These are phyloP conservation scores for Galeruca laticollis DNA, from an alignment of 2,888 invertebrate genomes.

Conservation along the genomic window DNA sequence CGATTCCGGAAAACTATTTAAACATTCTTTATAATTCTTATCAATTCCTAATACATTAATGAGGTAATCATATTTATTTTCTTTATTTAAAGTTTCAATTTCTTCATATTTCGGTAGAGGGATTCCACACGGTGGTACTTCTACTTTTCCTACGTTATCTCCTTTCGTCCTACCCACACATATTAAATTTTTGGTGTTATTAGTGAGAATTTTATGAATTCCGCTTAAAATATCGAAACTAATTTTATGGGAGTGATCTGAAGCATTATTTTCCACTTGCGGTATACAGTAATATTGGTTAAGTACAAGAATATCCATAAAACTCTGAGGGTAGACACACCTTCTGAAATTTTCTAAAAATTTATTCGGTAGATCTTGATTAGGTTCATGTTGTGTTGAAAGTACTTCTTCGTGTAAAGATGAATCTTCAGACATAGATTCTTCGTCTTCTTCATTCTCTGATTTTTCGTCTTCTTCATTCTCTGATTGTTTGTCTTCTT, in stretches of 20 bases:
- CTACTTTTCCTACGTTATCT: constrained; percentile 47
- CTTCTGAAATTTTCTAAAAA: constrained; percentile 70
- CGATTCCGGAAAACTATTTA: constrained; percentile 69
- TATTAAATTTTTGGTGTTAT: constrained; percentile 48
- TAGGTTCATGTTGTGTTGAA: not conserved
- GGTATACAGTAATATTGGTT: constrained; percentile 75
- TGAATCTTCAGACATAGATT: not conserved
- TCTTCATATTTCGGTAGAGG: constrained; percentile 61
- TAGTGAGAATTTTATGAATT: constrained; percentile 67
- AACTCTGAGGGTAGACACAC: constrained; percentile 74
- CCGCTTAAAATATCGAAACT: constrained; percentile 74
- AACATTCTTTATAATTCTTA: constrained; percentile 51
- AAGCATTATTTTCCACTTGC: constrained; percentile 78
- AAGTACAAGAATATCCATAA: constrained; percentile 77
- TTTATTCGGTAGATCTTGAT: not conserved
- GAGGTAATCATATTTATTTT: constrained; percentile 65
- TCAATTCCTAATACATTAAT: constrained; percentile 66
- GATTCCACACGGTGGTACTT: constrained; percentile 41
- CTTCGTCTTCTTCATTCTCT: constrained; percentile 26
- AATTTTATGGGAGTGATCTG: constrained; percentile 72
- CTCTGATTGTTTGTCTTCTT: constrained; percentile 32
- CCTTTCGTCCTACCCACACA: constrained; percentile 58
- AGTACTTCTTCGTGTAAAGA: not conserved
- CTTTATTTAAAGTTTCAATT: constrained; percentile 57
- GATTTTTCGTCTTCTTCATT: constrained; percentile 29